Percentiles rank a stretch among this genome's conserved stretches.
phyloP scores from a whole-genome alignment of 2,888 invertebrate genomes.

The Drosophila nr. medialis region DNA sequence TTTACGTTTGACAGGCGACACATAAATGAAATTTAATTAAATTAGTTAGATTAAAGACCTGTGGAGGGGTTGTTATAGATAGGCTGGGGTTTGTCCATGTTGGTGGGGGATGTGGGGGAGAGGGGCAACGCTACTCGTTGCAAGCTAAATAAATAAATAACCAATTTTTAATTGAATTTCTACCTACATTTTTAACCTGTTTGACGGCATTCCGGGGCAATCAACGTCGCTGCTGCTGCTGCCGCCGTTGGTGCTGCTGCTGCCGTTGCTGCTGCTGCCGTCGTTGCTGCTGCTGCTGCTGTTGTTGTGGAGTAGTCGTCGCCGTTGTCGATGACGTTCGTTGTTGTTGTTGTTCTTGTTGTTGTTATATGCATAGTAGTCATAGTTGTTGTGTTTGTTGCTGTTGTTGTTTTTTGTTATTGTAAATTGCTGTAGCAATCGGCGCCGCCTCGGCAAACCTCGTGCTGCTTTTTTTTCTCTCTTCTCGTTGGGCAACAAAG shows the following conservation, averaged over 20 bases:
- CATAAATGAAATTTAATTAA: slow-evolving; percentile 74
- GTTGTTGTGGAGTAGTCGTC: slow-evolving; percentile 69
- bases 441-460: slow-evolving; percentile 75
- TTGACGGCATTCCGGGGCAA: slow-evolving; percentile 83
- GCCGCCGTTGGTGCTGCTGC: slow-evolving; percentile 51
- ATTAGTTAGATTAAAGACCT: slow-evolving; percentile 59
- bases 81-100: neutral
- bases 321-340: slow-evolving; percentile 73
- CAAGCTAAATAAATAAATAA: slow-evolving; percentile 83
- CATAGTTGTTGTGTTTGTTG: slow-evolving; percentile 46
- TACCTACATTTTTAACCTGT: slow-evolving; percentile 83
- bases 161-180: slow-evolving; percentile 83
- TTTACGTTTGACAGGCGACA: slow-evolving; percentile 63
- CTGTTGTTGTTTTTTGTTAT: slow-evolving; percentile 55
- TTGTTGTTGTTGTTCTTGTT: slow-evolving; percentile 53
- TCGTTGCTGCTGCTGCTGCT: slow-evolving; percentile 45
- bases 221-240: slow-evolving; percentile 76
- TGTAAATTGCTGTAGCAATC: slow-evolving; percentile 74
- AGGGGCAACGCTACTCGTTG: slow-evolving; percentile 37
- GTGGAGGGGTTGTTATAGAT: slow-evolving; percentile 23
- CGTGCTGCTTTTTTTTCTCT: slow-evolving; percentile 67
- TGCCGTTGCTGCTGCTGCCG: slow-evolving; percentile 41
- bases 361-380: slow-evolving; percentile 61
- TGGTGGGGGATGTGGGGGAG: slow-evolving; percentile 2
- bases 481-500: slow-evolving; percentile 69